These are phyloP conservation scores for Ormyrus thymus DNA, from an alignment of 2,888 invertebrate species.

Conservation along the genomic window DNA sequence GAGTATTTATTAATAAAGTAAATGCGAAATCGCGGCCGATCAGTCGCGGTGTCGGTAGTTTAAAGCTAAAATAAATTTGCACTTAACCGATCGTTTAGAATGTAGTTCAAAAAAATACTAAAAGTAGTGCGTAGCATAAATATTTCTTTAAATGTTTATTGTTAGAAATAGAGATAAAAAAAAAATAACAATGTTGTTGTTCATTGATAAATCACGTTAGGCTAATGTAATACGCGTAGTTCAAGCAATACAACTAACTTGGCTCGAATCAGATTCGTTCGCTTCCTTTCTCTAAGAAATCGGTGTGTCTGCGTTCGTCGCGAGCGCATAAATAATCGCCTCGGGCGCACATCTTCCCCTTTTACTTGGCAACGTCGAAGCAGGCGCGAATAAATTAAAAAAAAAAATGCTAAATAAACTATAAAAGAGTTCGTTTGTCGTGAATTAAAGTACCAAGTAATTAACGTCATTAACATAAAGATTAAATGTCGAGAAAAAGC, in stretches of 20 bases:
- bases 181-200: slow-evolving; percentile 39
- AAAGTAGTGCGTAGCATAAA: slow-evolving; percentile 25
- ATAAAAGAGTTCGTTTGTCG: slow-evolving; percentile 47
- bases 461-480: slow-evolving; percentile 52
- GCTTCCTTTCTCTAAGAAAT: slow-evolving; percentile 29
- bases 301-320: slow-evolving; percentile 1
- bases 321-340: slow-evolving; percentile 1
- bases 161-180: slow-evolving; percentile 42
- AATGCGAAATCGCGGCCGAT: neutral
- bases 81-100: slow-evolving; percentile 42
- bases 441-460: slow-evolving; percentile 45
- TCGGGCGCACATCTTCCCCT: slow-evolving; percentile 23
- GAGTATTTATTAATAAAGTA: slow-evolving; percentile 18
- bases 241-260: slow-evolving; percentile 47
- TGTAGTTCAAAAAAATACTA: slow-evolving; percentile 27
- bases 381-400: slow-evolving; percentile 6
- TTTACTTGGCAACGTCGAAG: slow-evolving; percentile 55
- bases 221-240: slow-evolving; percentile 33
- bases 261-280: slow-evolving; percentile 23
- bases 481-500: slow-evolving; percentile 29
- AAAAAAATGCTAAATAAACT: slow-evolving; percentile 31
- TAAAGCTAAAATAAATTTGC: slow-evolving; percentile 38
- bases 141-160: slow-evolving; percentile 52
- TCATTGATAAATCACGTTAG: slow-evolving; percentile 42
- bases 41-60: slow-evolving; percentile 39